These are phyloP conservation scores for Jordanella pulchra DNA, from an alignment of 2,797 vertebrate genomes.

Conservation along the genomic window DNA sequence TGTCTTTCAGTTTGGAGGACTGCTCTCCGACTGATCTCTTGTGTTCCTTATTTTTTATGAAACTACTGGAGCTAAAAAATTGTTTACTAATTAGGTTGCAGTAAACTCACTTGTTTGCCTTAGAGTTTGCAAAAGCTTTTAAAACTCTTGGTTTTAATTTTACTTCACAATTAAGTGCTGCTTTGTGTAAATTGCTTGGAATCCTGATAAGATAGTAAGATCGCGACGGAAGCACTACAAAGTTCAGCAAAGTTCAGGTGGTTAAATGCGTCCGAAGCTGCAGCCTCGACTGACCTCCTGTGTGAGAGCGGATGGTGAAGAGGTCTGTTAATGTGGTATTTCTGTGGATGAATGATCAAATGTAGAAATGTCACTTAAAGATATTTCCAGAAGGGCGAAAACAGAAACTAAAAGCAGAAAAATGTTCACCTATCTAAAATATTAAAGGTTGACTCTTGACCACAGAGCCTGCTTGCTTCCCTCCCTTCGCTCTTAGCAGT, in stretches of 20 bases:
- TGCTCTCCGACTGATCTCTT: background rate
- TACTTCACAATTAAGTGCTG: background rate
- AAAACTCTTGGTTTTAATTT: background rate
- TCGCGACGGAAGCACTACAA: background rate
- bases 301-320: background rate
- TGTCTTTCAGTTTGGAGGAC: no score
- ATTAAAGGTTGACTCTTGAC: constrained; percentile 62
- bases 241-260: background rate
- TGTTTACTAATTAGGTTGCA: background rate
- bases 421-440: constrained; percentile 62
- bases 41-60: background rate
- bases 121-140: background rate
- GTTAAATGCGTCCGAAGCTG: background rate
- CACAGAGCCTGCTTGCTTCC: constrained; percentile 32
- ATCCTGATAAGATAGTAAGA: background rate
- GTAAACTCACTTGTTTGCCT: background rate
- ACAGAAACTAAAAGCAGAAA: constrained; percentile 59
- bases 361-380: constrained; percentile 46
- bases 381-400: constrained; percentile 52
- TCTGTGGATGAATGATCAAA: constrained; percentile 50
- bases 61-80: background rate
- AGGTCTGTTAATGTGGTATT: constrained; percentile 1
- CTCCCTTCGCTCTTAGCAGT: constrained; percentile 13
- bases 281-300: background rate
- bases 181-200: background rate